phyloP scores from a whole-genome alignment of 1,140 invertebrate genomes.

The Calycopis cecrops region DNA sequence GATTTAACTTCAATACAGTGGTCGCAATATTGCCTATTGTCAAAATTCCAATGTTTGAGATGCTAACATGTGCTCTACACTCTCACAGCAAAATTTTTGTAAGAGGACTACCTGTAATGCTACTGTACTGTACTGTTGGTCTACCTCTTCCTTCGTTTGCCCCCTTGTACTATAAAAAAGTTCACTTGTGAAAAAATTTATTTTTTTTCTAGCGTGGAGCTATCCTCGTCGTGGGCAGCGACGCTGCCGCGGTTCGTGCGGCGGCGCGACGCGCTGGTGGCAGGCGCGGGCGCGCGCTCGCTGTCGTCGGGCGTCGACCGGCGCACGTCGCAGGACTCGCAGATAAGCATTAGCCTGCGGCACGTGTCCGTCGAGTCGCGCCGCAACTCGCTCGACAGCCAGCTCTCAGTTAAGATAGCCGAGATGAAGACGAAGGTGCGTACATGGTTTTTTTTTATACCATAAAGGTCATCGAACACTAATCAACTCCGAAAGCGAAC shows the following conservation, averaged over 20 bases:
- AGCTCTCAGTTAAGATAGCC: slow-evolving; percentile 87
- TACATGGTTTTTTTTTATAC: too few relatives aligned
- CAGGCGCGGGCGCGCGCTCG: slow-evolving; percentile 77
- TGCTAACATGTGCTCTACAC: too few relatives aligned
- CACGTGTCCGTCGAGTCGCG: slow-evolving; percentile 89
- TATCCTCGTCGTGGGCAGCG: slow-evolving; percentile 89
- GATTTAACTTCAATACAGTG: too few relatives aligned
- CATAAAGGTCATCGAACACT: too few relatives aligned
- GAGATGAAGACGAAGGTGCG: slow-evolving; percentile 83
- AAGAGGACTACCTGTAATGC: too few relatives aligned
- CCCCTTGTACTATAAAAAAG: too few relatives aligned
- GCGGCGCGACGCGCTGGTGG: slow-evolving; percentile 83
- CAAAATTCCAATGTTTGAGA: too few relatives aligned
- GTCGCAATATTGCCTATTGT: too few relatives aligned
- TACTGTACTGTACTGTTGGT: too few relatives aligned
- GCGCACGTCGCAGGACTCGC: slow-evolving; percentile 80
- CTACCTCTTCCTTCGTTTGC: too few relatives aligned
- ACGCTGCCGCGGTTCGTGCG: slow-evolving; percentile 91
- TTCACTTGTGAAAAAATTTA: neutral
- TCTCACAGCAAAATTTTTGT: too few relatives aligned
- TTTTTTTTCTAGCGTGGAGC: slow-evolving; percentile 47
- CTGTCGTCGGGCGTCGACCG: slow-evolving; percentile 63
- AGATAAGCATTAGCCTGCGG: slow-evolving; percentile 86
- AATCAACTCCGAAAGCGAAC: too few relatives aligned
- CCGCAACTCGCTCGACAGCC: slow-evolving; percentile 89